A percentile compares a stretch with the other conserved stretches of the same genome.
phyloP scores from a whole-genome alignment of 37 sponge, comb jelly and placozoan species.

The Petrosia ficiformis region DNA sequence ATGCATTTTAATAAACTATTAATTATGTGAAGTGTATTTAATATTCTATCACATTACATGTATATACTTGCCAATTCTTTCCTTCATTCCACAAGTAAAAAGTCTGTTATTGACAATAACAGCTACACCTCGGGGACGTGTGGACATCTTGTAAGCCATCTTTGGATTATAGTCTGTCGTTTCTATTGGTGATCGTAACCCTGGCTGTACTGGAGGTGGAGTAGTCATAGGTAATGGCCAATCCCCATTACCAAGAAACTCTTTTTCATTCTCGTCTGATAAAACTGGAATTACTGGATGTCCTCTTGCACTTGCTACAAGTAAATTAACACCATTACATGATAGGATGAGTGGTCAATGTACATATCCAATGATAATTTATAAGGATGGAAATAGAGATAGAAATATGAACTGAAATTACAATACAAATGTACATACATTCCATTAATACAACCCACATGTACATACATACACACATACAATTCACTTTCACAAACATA shows the following conservation, averaged over 20 bases:
- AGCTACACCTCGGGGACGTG: constrained; percentile 59
- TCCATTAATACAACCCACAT: too few species aligned
- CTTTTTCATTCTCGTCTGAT: background rate
- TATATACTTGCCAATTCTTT: constrained; percentile 29
- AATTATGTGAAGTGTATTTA: background rate
- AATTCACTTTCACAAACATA: too few species aligned
- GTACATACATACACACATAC: too few species aligned
- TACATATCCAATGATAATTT: background rate
- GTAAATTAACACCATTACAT: background rate
- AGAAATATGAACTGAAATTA: constrained; percentile 2
- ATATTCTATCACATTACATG: background rate
- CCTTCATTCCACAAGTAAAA: constrained; percentile 73
- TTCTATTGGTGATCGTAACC: constrained; percentile 14
- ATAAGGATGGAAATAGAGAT: background rate
- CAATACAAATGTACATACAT: too few species aligned
- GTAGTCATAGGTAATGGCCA: constrained; percentile 18
- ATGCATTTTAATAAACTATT: background rate
- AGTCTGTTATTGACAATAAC: constrained; percentile 75
- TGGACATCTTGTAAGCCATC: constrained; percentile 58
- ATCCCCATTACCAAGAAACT: constrained; percentile 43
- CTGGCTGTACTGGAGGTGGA: background rate
- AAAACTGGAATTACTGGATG: background rate
- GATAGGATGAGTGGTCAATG: background rate
- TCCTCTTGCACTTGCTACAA: background rate
- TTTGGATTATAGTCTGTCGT: constrained; percentile 26